phyloP scores from a whole-genome alignment of 64 coral and sea anemone genomes.

The Actinia equina region DNA sequence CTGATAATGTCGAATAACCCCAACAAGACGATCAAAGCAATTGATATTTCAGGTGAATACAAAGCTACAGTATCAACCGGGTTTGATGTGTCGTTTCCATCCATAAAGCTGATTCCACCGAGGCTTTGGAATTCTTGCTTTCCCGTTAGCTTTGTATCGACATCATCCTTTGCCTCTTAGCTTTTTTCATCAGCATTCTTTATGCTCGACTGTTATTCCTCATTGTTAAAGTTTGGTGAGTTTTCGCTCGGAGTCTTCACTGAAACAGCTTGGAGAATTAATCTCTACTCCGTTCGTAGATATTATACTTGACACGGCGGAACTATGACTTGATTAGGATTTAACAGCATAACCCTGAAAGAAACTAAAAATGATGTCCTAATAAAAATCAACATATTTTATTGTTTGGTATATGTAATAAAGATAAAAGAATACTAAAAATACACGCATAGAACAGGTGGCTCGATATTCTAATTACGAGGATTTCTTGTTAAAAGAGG shows the following conservation, averaged over 20 bases:
- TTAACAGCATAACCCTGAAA: background rate
- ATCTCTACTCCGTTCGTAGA: too few relatives aligned
- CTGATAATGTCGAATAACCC: constrained; percentile 5
- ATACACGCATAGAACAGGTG: background rate
- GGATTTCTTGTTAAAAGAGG: background rate
- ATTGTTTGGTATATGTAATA: background rate
- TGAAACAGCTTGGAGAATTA: background rate
- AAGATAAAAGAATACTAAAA: background rate
- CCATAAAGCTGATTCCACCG: background rate
- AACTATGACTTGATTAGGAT: background rate
- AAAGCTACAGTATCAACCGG: background rate
- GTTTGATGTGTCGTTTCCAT: constrained; percentile 6
- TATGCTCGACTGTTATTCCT: background rate
- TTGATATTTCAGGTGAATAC: background rate
- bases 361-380: background rate
- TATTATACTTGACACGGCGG: too few relatives aligned
- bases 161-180: background rate
- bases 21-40: constrained; percentile 1
- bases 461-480: background rate
- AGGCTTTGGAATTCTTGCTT: background rate
- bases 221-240: background rate
- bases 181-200: background rate
- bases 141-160: background rate
- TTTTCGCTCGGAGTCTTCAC: background rate
- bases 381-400: background rate